Base-by-base conservation (phyloP, 2,113 vertebrate species). In the Sylvilagus bachmani region DNA sequence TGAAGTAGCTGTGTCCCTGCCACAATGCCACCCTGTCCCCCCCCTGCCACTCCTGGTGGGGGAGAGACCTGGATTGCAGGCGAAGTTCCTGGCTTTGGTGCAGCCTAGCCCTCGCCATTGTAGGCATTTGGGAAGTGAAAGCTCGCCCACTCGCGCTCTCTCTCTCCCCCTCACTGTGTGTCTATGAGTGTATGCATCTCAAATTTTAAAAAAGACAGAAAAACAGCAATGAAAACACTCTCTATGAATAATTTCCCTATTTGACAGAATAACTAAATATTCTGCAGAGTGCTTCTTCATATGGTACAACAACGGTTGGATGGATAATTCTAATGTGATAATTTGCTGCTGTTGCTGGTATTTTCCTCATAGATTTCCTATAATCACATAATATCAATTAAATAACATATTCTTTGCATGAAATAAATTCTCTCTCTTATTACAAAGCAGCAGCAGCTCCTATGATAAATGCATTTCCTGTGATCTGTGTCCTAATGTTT, bases 351-450 rank as follows among this genome's bases (percentile, higher is more conserved):
- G 55, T 77, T 93, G 81, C 33, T 92, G 38, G 0, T 80, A 84
- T 77, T 91, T 80, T 94, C 21, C 51, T 67, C 69, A 92, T 69
- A 95, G 73, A 85, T 91, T 91, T 89, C 86, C 82, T 82, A 51
- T 77, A 91, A 91, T 86, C 36, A 74, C 53, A 86, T 85, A 53
- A 24, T 85, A 95, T 86, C 86, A 92, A 73, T 89, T 81, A 94
- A 92, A 87, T 51, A 90, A 90, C 71, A 90, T 38, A 92, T 79
- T 71, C 64, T 93, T 64, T 49, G 24, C 29, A 94, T 90, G 13
- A 86, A 97, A 58, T 79, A 96, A 95, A 96, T 85, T 91, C 36
- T 85, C 38, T 27, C 9, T 81, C 80, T n/a, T 75, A 16, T 49
- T 33, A 64, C 82, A 89, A 55, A 82, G 53, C 36, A 53, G 80